phyloP scores from a whole-genome alignment of 2,888 invertebrate genomes.

The Cloeon dipterum region DNA sequence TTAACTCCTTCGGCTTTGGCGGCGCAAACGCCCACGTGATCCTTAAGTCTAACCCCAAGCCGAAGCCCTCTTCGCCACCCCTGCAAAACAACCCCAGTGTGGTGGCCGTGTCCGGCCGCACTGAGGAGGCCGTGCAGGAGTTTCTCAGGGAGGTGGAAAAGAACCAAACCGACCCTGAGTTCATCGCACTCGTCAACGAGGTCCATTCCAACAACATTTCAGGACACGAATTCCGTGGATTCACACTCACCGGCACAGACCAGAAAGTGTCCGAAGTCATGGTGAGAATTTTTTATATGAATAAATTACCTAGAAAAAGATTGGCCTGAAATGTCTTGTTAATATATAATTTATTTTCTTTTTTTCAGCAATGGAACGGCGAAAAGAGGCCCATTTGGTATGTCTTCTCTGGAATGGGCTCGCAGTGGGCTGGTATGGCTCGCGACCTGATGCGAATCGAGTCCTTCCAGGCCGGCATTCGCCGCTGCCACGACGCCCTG shows the following conservation, averaged over 20 bases:
- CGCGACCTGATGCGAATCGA: constrained; percentile 64
- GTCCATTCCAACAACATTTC: constrained; percentile 43
- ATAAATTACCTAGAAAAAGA: too few species aligned
- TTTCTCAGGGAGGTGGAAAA: constrained; percentile 32
- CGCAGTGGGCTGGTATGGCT: constrained; percentile 95
- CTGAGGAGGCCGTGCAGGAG: constrained; percentile 46
- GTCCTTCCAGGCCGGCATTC: constrained; percentile 53
- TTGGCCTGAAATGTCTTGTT: too few species aligned
- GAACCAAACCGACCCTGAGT: constrained; percentile 40
- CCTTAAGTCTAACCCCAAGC: constrained; percentile 54
- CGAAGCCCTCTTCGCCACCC: constrained; percentile 28
- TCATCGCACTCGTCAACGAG: constrained; percentile 51
- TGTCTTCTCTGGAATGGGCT: constrained; percentile 95
- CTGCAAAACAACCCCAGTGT: constrained; percentile 35
- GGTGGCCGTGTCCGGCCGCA: constrained; percentile 63
- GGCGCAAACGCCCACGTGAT: constrained; percentile 90
- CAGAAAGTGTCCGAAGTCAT: constrained; percentile 24
- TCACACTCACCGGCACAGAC: constrained; percentile 39
- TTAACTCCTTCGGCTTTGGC: constrained; percentile 97
- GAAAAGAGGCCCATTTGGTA: constrained; percentile 75
- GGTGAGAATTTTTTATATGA: constrained; percentile 13
- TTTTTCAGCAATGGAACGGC: constrained; percentile 17
- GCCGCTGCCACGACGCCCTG: constrained; percentile 50
- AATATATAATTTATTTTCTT: too few species aligned
- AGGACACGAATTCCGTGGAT: constrained; percentile 66